Conservation (phyloP, 2,888 invertebrate genomes). For the Leucophenga montana region DNA sequence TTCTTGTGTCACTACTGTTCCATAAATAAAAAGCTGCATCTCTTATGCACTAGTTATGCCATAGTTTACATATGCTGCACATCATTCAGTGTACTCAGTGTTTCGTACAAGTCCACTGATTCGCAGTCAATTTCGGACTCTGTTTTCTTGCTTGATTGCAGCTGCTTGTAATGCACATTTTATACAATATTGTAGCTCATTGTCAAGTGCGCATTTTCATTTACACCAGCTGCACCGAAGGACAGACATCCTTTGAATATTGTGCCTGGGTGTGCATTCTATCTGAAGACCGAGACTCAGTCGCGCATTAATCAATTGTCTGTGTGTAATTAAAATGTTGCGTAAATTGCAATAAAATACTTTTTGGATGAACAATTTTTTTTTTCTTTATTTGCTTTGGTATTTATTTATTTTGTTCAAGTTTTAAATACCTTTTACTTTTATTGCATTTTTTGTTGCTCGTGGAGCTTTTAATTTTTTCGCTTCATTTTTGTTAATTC, state of each 20-base stretch:
- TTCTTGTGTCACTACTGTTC: no score
- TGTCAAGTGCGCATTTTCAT: slow-evolving; percentile 12
- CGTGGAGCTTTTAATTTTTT: background rate
- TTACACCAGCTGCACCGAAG: background rate
- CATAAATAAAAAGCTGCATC: no score
- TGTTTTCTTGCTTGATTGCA: no score
- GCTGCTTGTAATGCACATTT: background rate
- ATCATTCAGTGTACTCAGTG: no score
- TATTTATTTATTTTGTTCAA: background rate
- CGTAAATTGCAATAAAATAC: slow-evolving; percentile 13
- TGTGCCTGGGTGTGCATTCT: background rate
- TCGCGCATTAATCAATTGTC: slow-evolving; percentile 14
- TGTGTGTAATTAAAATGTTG: slow-evolving; percentile 24
- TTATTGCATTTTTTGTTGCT: background rate
- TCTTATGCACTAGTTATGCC: no score
- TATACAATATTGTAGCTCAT: slow-evolving; percentile 3
- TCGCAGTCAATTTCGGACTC: no score
- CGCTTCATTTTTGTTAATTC: background rate
- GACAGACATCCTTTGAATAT: no score
- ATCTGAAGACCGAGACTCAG: background rate
- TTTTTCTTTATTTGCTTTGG: background rate
- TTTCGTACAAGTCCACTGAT: no score
- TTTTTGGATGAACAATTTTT: background rate
- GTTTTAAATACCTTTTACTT: background rate
- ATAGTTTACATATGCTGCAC: no score